These are phyloP conservation scores for Leptopilina myrica DNA, from an alignment of 2,888 invertebrate species.

Conservation along the genomic window DNA sequence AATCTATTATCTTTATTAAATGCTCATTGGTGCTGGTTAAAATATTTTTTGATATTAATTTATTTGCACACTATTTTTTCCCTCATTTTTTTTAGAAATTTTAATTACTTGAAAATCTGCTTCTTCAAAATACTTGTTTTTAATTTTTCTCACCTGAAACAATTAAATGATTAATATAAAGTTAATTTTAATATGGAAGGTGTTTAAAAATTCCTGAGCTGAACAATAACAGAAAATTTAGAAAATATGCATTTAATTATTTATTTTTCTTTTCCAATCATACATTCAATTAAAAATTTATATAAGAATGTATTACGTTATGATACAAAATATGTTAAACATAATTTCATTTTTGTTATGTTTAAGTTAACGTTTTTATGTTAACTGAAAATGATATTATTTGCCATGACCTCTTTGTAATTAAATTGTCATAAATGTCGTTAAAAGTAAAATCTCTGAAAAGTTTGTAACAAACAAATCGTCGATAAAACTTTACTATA, in stretches of 20 bases:
- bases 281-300: slow-evolving; percentile 2
- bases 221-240: no score
- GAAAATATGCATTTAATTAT: background rate
- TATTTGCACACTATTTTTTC: slow-evolving; percentile 8
- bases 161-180: no score
- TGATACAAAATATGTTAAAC: slow-evolving; percentile 8
- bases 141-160: no score
- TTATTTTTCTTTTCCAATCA: background rate
- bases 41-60: slow-evolving; percentile 44
- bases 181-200: no score
- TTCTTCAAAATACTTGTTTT: no score
- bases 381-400: slow-evolving; percentile 8
- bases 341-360: slow-evolving; percentile 1
- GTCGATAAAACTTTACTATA: no score
- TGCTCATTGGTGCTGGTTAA: slow-evolving; percentile 75
- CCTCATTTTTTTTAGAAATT: background rate
- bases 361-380: background rate
- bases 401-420: no score
- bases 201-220: no score
- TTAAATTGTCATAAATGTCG: no score
- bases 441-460: no score
- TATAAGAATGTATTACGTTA: background rate
- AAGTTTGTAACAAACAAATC: no score
- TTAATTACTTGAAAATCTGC: no score
- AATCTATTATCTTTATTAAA: slow-evolving; percentile 69